phyloP scores from a whole-genome alignment of 2,888 invertebrate species.

The Timema podura region DNA sequence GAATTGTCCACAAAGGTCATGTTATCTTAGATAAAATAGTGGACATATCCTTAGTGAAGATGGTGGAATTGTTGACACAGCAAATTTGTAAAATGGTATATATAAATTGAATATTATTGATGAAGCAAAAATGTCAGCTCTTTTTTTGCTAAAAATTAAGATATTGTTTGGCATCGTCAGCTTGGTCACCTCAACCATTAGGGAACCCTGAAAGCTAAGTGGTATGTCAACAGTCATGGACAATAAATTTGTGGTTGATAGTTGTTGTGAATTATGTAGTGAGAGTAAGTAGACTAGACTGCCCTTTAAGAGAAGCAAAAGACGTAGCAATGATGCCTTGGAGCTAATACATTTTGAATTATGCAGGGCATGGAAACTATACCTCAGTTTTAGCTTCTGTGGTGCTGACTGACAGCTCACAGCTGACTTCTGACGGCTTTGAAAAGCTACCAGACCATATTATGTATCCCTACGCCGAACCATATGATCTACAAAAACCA shows the following conservation, averaged over 20 bases:
- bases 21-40: background rate
- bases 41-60: background rate
- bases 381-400: too few species aligned
- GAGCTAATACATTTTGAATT: background rate
- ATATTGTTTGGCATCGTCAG: background rate
- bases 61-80: background rate
- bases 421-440: too few species aligned
- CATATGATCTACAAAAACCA: too few species aligned
- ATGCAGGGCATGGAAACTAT: background rate
- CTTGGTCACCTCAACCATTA: background rate
- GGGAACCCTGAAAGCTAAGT: background rate
- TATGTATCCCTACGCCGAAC: too few species aligned
- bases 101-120: background rate
- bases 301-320: background rate
- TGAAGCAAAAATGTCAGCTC: background rate
- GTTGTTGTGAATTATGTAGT: background rate
- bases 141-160: background rate
- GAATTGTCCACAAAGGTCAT: background rate
- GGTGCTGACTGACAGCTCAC: too few species aligned
- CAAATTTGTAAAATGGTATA: background rate
- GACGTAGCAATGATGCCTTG: background rate
- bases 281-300: background rate
- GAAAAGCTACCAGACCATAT: too few species aligned
- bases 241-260: background rate
- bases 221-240: background rate